Conservation (phyloP, 2,888 invertebrate genomes). For the Leucania comma region DNA sequence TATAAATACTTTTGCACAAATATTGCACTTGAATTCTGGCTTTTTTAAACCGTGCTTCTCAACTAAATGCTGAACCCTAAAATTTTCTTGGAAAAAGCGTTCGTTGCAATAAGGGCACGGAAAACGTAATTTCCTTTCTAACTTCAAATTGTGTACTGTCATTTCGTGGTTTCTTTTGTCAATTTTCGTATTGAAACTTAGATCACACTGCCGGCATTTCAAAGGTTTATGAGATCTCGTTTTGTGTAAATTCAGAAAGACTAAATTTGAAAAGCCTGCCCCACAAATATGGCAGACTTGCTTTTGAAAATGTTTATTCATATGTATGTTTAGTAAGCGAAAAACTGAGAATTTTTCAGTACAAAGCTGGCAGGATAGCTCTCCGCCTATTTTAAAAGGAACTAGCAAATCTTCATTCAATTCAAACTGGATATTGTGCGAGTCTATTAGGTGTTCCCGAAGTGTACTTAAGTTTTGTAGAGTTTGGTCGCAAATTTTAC, state of each 20-base stretch:
- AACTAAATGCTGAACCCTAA: conserved; percentile 74
- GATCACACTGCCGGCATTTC: conserved; percentile 74
- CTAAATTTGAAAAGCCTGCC: conserved; percentile 81
- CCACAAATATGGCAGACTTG: conserved; percentile 85
- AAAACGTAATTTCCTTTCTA: conserved; percentile 75
- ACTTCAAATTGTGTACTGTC: conserved; percentile 59
- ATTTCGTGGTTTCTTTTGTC: conserved; percentile 68
- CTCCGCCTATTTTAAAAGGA: conserved; percentile 79
- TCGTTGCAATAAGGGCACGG: conserved; percentile 79
- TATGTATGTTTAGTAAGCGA: conserved; percentile 81
- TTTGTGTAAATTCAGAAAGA: conserved; percentile 82
- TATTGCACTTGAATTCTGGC: conserved; percentile 78
- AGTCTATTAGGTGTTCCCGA: conserved; percentile 70
- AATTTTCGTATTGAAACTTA: conserved; percentile 68
- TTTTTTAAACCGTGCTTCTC: conserved; percentile 75
- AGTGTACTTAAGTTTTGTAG: conserved; percentile 69
- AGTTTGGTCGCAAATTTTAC: conserved; percentile 75
- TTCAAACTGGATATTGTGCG: conserved; percentile 73
- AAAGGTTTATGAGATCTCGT: conserved; percentile 75
- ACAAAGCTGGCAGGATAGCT: conserved; percentile 81
- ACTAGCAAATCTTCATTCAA: conserved; percentile 77
- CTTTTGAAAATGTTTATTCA: conserved; percentile 84
- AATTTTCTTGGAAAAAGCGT: conserved; percentile 79
- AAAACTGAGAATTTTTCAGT: conserved; percentile 75
- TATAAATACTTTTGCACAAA: conserved; percentile 81